Conservation (phyloP, 2,888 invertebrate species). For the Scaptomyza reducta region DNA sequence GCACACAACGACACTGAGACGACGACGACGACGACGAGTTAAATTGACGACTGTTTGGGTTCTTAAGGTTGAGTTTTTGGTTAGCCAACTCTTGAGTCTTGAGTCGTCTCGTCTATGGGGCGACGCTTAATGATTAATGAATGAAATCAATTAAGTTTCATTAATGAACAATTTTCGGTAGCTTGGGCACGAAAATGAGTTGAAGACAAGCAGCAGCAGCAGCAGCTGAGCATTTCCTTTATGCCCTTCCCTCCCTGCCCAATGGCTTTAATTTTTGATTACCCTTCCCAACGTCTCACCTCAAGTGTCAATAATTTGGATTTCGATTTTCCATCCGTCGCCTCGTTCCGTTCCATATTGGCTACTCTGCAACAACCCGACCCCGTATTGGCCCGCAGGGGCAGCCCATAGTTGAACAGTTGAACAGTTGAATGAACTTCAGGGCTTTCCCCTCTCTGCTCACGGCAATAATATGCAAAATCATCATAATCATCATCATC, state of each 20-base stretch:
- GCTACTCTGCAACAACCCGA: slow-evolving; percentile 49
- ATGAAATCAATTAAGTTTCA: slow-evolving; percentile 83
- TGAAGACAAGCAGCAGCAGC: slow-evolving; percentile 32
- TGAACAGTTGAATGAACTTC: slow-evolving; percentile 41
- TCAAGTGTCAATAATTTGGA: slow-evolving; percentile 79
- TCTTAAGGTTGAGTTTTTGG: slow-evolving; percentile 11
- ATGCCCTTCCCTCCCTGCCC: slow-evolving; percentile 1
- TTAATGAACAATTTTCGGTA: slow-evolving; percentile 80
- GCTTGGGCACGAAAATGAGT: slow-evolving; percentile 51
- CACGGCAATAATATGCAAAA: slow-evolving; percentile 66
- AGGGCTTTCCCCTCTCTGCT: slow-evolving; percentile 46
- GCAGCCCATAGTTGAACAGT: slow-evolving; percentile 40
- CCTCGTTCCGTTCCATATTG: slow-evolving; percentile 28
- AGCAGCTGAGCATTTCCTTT: slow-evolving; percentile 25
- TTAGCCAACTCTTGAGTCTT: slow-evolving; percentile 20
- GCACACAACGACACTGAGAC: slow-evolving; percentile 25
- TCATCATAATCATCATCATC: slow-evolving; percentile 42
- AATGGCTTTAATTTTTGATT: slow-evolving; percentile 4
- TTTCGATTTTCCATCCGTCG: slow-evolving; percentile 42
- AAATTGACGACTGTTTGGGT: slow-evolving; percentile 2
- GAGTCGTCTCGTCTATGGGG: slow-evolving; percentile 33
- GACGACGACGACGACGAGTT: background rate
- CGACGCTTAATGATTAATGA: slow-evolving; percentile 82
- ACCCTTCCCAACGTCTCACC: slow-evolving; percentile 53
- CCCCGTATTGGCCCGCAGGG: slow-evolving; percentile 18